Evolutionary conservation across 2,888 invertebrate species (phyloP).

Genomic region (Brassicogethes aeneus): DNA sequence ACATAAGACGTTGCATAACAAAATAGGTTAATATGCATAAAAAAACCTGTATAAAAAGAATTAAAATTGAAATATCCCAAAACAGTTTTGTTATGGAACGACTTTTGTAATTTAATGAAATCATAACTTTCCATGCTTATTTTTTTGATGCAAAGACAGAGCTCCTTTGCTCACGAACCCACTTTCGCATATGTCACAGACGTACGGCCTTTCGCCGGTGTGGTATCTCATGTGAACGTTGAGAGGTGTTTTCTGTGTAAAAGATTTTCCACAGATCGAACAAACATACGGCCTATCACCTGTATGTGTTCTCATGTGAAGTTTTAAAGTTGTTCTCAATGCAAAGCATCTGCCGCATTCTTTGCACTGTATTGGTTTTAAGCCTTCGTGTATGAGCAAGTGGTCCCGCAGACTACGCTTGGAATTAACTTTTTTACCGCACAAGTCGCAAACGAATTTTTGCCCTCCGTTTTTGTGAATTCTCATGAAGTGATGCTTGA

Average conservation of each 20-base stretch:
- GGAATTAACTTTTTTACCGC: constrained; percentile 31
- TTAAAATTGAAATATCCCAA: too few relatives aligned
- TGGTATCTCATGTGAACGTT: constrained; percentile 29
- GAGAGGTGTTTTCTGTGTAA: constrained; percentile 29
- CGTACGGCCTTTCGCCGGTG: constrained; percentile 30
- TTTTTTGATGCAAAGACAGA: constrained; percentile 25
- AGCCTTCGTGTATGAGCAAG: constrained; percentile 36
- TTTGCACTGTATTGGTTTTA: constrained; percentile 31
- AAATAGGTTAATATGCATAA: too few relatives aligned
- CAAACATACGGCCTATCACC: constrained; percentile 35
- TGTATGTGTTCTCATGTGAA: constrained; percentile 37
- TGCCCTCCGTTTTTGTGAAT: constrained; percentile 27
- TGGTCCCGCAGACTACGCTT: constrained; percentile 31
- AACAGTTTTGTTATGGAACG: too few relatives aligned
- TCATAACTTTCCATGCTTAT: constrained; percentile 18
- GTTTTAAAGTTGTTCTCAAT: constrained; percentile 32
- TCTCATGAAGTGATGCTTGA: constrained; percentile 24
- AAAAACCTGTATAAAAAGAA: too few relatives aligned
- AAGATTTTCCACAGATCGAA: constrained; percentile 27
- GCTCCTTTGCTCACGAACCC: constrained; percentile 30
- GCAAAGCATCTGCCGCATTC: constrained; percentile 37
- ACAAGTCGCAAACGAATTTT: constrained; percentile 27
- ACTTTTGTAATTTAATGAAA: too few relatives aligned
- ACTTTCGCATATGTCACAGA: constrained; percentile 25
- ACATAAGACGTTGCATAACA: too few relatives aligned